Evolutionary conservation across 2,797 vertebrate species (phyloP).

Genomic region (Labeo calbasu): DNA sequence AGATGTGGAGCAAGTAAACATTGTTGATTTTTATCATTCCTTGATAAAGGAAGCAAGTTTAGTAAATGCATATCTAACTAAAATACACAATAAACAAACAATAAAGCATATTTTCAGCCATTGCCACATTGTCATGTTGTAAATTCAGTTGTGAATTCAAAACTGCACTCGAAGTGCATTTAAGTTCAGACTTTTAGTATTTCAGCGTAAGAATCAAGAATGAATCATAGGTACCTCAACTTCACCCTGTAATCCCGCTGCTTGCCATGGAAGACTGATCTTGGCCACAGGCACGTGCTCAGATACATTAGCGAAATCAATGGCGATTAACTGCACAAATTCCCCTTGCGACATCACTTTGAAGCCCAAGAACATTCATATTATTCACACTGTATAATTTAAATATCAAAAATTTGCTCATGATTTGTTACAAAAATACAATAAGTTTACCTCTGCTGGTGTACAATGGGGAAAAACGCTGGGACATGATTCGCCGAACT

Average conservation of each 20-base stretch:
- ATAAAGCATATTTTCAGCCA: background rate
- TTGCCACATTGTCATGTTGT: background rate
- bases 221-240: constrained; percentile 76
- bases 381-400: background rate
- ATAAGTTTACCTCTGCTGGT: constrained; percentile 82
- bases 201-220: background rate
- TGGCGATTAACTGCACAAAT: constrained; percentile 77
- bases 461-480: constrained; percentile 79
- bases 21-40: background rate
- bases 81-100: background rate
- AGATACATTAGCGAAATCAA: constrained; percentile 71
- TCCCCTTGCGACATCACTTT: constrained; percentile 80
- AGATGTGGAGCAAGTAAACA: constrained; percentile 42
- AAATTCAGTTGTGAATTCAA: background rate
- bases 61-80: background rate
- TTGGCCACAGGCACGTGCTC: constrained; percentile 81
- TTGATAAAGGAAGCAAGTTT: background rate
- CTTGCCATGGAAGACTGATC: constrained; percentile 83
- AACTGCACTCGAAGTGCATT: background rate
- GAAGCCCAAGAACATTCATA: constrained; percentile 24
- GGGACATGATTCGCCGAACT: constrained; percentile 76
- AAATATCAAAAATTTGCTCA: background rate
- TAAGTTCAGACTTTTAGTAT: background rate
- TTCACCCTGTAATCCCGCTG: constrained; percentile 77
- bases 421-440: background rate